A percentile compares a stretch with the other conserved stretches of the same genome.
Evolutionary conservation across 2,888 invertebrate species (phyloP).

Genomic region (Cactoblastis cactorum): DNA sequence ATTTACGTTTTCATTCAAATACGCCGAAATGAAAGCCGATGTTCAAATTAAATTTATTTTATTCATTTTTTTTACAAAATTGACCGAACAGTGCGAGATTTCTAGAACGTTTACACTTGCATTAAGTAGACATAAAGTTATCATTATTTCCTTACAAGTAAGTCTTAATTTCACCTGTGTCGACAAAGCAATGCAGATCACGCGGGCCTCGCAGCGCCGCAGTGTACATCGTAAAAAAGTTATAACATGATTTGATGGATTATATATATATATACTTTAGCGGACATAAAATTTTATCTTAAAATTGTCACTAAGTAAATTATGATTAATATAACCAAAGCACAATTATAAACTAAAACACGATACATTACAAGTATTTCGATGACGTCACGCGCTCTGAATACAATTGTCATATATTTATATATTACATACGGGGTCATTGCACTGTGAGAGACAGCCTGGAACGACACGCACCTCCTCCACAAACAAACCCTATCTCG

Average conservation of each 20-base stretch:
- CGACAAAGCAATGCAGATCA: conserved; percentile 66
- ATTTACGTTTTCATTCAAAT: conserved; percentile 46
- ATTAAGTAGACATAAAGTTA: conserved; percentile 79
- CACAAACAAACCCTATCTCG: conserved; percentile 56
- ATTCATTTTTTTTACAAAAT: conserved; percentile 77
- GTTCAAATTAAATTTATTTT: conserved; percentile 74
- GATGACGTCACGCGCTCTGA: conserved; percentile 59
- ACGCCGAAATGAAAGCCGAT: conserved; percentile 48
- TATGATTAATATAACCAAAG: conserved; percentile 75
- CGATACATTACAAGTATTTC: conserved; percentile 68
- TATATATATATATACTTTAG: conserved; percentile 38
- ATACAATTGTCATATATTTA: conserved; percentile 49
- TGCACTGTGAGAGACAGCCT: conserved; percentile 57
- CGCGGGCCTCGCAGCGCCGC: conserved; percentile 47
- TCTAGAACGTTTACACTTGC: conserved; percentile 80
- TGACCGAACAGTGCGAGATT: conserved; percentile 81
- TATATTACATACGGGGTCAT: conserved; percentile 71
- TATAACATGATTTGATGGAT: conserved; percentile 67
- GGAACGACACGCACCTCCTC: conserved; percentile 44
- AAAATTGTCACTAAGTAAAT: conserved; percentile 72
- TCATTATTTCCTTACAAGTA: conserved; percentile 75
- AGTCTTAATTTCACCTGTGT: conserved; percentile 76
- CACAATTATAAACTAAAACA: conserved; percentile 73
- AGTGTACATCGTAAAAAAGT: conserved; percentile 64
- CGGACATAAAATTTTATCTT: conserved; percentile 59